Conservation (phyloP, 1,140 invertebrate species). For the Diplogasteroides magnus region DNA sequence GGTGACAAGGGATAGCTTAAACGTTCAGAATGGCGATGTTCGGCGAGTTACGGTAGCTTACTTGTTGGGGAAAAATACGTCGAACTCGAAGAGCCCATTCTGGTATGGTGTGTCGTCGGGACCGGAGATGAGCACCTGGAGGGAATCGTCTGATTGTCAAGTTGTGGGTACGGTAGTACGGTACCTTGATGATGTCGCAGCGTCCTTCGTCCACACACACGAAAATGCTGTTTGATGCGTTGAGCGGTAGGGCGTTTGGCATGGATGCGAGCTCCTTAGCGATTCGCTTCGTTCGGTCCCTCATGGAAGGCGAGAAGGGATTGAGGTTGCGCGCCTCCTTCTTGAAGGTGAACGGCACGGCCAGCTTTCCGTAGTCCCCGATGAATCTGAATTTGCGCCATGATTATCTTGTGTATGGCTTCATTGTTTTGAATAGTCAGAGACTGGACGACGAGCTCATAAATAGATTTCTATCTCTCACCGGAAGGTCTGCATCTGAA, state of each 20-base stretch:
- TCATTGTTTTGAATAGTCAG: constrained; percentile 10
- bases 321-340: constrained; percentile 54
- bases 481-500: constrained; percentile 27
- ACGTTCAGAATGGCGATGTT: not conserved
- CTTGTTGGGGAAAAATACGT: constrained; percentile 58
- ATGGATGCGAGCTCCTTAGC: constrained; percentile 91
- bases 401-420: no score
- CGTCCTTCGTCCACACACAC: constrained; percentile 91
- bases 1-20: constrained; percentile 60
- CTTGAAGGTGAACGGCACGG: constrained; percentile 47
- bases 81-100: constrained; percentile 62
- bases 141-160: constrained; percentile 28
- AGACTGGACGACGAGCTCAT: no score
- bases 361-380: constrained; percentile 47
- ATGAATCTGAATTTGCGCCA: constrained; percentile 45
- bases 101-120: constrained; percentile 68
- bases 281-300: constrained; percentile 76
- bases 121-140: constrained; percentile 66
- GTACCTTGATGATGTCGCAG: constrained; percentile 45
- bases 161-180: constrained; percentile 3
- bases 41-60: not conserved
- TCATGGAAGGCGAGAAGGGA: constrained; percentile 47
- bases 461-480: constrained; percentile 6
- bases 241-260: constrained; percentile 84
- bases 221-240: constrained; percentile 88